A percentile compares a stretch with the other conserved stretches of the same genome.
These are phyloP conservation scores for Thunnus albacares DNA, from an alignment of 2,797 vertebrate genomes.

Conservation along the genomic window DNA sequence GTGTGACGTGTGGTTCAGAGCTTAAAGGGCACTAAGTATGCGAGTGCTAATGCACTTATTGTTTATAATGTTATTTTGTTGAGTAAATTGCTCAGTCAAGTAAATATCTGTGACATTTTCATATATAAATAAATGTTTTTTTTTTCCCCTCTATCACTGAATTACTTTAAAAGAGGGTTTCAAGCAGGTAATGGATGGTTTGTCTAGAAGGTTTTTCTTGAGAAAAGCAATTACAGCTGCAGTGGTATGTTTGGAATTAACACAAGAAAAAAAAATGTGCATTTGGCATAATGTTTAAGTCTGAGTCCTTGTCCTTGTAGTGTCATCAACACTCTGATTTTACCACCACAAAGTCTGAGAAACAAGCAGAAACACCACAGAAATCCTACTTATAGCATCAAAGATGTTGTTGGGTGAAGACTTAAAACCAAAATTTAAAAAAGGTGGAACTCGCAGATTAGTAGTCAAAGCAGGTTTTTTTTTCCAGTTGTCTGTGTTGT, in stretches of 20 bases:
- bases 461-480: not conserved
- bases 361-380: not conserved
- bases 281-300: not conserved
- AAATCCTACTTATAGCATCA: not conserved
- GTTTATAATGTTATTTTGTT: not conserved
- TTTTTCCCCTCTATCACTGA: not conserved
- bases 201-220: not conserved
- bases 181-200: not conserved
- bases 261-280: not conserved
- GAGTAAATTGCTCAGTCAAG: not conserved
- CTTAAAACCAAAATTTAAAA: not conserved
- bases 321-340: not conserved
- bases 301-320: not conserved
- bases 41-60: not conserved
- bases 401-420: not conserved
- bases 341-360: not conserved
- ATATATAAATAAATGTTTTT: not conserved
- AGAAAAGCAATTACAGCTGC: not conserved
- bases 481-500: not conserved
- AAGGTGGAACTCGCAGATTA: not conserved
- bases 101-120: conserved; percentile 25
- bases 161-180: not conserved
- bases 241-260: not conserved
- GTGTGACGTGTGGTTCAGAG: conserved; percentile 20
- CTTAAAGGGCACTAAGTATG: conserved; percentile 25